phyloP scores from a whole-genome alignment of 2,797 vertebrate species.

The Schizopygopsis malacanthus region DNA sequence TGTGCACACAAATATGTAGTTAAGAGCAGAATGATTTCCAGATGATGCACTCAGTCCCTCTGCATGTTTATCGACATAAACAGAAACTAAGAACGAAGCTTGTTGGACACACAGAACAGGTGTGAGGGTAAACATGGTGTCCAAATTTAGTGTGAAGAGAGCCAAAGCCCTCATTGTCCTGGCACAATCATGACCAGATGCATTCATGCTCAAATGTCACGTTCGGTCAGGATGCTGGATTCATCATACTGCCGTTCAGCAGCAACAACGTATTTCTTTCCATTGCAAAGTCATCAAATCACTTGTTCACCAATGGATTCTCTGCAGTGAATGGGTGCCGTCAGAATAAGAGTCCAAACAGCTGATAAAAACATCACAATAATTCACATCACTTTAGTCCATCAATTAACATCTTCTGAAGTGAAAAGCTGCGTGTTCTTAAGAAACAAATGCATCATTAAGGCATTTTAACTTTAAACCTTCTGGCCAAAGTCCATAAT shows the following conservation, averaged over 20 bases:
- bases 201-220: conserved; percentile 25
- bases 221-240: conserved; percentile 7
- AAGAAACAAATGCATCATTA: neutral
- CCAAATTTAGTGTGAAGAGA: conserved; percentile 15
- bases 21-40: neutral
- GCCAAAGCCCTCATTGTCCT: neutral
- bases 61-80: neutral
- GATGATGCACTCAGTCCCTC: neutral
- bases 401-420: neutral
- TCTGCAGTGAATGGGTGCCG: neutral
- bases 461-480: neutral
- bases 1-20: neutral
- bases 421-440: neutral
- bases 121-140: conserved; percentile 1
- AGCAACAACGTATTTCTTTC: neutral
- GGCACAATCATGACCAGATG: conserved; percentile 33
- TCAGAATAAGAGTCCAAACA: neutral
- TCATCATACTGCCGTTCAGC: neutral
- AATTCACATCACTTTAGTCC: neutral
- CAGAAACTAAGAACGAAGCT: neutral
- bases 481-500: neutral
- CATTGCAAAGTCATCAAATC: neutral
- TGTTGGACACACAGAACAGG: conserved; percentile 18
- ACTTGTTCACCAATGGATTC: neutral
- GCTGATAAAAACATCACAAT: neutral